Base-by-base conservation (phyloP, 2,888 invertebrate species). In the Helicoverpa assulta region DNA sequence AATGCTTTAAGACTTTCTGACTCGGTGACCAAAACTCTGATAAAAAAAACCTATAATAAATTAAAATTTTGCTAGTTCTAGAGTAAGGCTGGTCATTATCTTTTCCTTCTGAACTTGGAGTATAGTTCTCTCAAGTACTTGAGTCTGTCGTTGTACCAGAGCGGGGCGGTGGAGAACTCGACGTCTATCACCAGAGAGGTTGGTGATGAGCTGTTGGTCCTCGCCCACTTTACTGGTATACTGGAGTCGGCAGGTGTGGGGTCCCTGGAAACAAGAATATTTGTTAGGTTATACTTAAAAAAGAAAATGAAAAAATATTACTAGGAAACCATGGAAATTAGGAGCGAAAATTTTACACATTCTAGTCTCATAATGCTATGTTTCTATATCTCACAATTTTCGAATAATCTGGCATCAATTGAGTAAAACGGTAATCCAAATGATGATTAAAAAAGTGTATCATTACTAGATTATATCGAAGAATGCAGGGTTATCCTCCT, bases 161-260 rank as follows among this genome's bases (percentile, higher is more conserved):
- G 83, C 0, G 94, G 92, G 1, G 60, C 75, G 0, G 84, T 87
- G 51, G 83, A 73, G 58, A 92, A 86, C 71, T 89, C 70, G 1
- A 83, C 53, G 62, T 92, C 92, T 2, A 95, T 93, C 63, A 90
- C 83, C 50, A 94, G 82, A 0, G 89, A 81, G 0, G 80, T 82
- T 0, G 91, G 92, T 4, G 83, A 58, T 0, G 84, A 50, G 0
- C 67, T 74, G 53, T 89, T 83, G 0, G 88, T 83, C 6, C 88
- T 88, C 2, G 69, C 59, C 94, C 94, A 94, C 68, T 83, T 86
- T 5, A 90, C 71, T 14, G 92, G 91, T 19, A 92, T 60, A 1
- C 85, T 83, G 2, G 89, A 82, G 1, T 73, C 63, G 7, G 81
- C 78, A 0, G 94, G 94, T 2, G 93, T 94, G 33, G 94, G 94